Conservation (phyloP, 2,797 vertebrate genomes). For the Micromesistius poutassou region DNA sequence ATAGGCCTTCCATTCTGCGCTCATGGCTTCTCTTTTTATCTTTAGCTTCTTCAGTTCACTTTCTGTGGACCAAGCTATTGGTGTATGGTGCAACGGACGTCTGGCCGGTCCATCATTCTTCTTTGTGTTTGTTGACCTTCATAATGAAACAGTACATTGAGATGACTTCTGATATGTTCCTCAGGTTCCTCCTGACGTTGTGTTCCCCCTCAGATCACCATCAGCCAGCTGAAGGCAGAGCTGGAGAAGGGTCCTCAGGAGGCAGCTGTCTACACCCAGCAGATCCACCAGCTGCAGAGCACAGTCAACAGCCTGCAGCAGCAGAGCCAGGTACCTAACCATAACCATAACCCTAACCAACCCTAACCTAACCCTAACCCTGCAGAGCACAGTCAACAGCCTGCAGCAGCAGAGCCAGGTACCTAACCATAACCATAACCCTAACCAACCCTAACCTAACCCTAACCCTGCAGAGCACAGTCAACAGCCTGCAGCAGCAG, state of each 20-base stretch:
- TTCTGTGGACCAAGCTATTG: background rate
- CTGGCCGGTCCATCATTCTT: background rate
- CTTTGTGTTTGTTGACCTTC: background rate
- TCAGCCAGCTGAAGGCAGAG: constrained; percentile 86
- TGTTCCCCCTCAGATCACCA: constrained; percentile 73
- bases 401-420: no score
- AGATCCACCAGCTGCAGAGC: constrained; percentile 86
- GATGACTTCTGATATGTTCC: background rate
- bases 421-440: no score
- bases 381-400: no score
- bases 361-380: no score
- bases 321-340: constrained; percentile 81
- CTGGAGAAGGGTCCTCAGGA: constrained; percentile 95
- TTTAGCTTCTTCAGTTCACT: background rate
- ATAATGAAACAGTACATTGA: no score
- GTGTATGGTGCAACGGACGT: background rate
- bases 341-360: background rate
- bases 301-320: constrained; percentile 85
- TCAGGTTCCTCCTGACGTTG: background rate
- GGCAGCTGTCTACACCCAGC: constrained; percentile 89
- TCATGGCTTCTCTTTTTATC: background rate
- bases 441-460: no score
- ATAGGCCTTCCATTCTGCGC: background rate
- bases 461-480: no score
- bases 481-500: no score